These are phyloP conservation scores for Dinoponera quadriceps DNA, from an alignment of 1,140 invertebrate genomes.

Conservation along the genomic window DNA sequence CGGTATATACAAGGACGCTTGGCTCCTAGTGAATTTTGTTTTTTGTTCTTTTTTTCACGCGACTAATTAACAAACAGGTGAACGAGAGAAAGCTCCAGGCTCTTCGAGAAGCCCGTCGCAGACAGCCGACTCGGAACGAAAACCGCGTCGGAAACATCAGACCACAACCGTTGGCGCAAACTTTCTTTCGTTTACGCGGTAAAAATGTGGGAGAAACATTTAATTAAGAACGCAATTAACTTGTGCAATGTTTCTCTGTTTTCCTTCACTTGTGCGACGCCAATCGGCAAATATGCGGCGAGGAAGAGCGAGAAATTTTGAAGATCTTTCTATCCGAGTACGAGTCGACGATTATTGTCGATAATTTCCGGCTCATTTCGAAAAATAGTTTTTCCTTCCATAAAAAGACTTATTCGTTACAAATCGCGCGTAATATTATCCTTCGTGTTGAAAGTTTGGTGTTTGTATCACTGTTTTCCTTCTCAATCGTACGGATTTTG, in stretches of 20 bases:
- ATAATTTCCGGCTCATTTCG: conserved; percentile 11
- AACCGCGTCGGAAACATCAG: background rate
- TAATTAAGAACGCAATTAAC: background rate
- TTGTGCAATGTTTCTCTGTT: conserved; percentile 51
- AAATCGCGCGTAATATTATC: background rate
- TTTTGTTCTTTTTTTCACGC: too few relatives aligned
- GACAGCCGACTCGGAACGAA: background rate
- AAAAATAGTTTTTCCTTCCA: background rate
- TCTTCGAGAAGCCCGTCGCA: background rate
- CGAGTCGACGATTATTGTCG: too few relatives aligned
- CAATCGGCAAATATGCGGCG: background rate
- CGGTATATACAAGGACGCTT: conserved; percentile 71
- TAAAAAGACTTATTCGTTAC: background rate
- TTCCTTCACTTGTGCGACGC: conserved; percentile 21
- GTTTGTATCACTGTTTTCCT: background rate
- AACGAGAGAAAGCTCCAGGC: background rate
- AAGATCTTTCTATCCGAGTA: conserved; percentile 4
- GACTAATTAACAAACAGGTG: conserved; percentile 19
- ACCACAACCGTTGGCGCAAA: background rate
- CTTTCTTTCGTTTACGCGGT: background rate
- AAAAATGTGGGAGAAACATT: background rate
- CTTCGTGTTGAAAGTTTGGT: background rate
- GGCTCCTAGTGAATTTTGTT: conserved; percentile 3
- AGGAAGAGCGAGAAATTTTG: conserved; percentile 7
- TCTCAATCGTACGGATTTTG: background rate